phyloP scores from a whole-genome alignment of 2,113 vertebrate species.

The Cyphomyrus discorhynchus region DNA sequence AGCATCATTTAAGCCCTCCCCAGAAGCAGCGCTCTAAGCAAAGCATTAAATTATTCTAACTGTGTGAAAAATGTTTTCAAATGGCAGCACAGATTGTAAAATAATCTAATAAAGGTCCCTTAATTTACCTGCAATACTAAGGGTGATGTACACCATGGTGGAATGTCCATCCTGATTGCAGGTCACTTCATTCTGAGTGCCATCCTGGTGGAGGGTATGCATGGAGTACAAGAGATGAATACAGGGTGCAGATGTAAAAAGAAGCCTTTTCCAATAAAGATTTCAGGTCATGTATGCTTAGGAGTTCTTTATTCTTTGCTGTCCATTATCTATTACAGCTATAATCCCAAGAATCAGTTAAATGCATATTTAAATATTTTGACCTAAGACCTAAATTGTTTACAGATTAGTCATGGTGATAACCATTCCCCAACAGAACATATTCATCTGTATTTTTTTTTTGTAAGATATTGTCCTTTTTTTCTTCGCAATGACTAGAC shows the following conservation, averaged over 20 bases:
- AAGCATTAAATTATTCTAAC: neutral
- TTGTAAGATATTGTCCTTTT: neutral
- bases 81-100: neutral
- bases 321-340: neutral
- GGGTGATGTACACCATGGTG: neutral
- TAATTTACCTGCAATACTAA: neutral
- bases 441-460: neutral
- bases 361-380: neutral
- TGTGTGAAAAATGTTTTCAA: neutral
- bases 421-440: neutral
- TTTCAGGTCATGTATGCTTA: neutral
- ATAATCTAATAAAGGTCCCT: constrained; percentile 3
- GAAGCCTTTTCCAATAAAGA: neutral
- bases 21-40: neutral
- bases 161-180: neutral
- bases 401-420: neutral
- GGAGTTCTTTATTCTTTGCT: neutral
- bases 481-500: neutral
- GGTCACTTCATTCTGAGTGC: neutral
- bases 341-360: neutral
- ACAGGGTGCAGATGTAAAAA: neutral
- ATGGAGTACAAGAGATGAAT: neutral
- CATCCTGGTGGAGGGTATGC: neutral
- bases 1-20: neutral
- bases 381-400: neutral